A percentile compares a stretch with the other conserved stretches of the same genome.
Evolutionary conservation across 2,797 vertebrate species (phyloP).

Genomic region (Myotis planiceps): DNA sequence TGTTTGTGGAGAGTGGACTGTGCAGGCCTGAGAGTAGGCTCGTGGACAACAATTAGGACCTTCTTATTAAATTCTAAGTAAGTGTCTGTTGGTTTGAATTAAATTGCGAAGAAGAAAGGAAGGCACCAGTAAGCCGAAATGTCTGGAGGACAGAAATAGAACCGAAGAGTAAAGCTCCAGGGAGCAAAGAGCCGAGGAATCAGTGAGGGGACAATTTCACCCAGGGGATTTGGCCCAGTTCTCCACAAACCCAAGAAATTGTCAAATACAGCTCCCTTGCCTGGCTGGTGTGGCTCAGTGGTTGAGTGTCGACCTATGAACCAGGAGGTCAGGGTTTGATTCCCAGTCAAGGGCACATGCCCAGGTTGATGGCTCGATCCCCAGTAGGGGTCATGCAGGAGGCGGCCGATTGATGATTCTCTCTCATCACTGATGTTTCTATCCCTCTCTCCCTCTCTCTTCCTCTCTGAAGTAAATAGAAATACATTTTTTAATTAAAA

Average conservation of each 20-base stretch:
- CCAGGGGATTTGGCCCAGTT: neutral
- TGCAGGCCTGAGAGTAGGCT: rapidly evolving
- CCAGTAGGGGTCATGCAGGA: too few relatives aligned
- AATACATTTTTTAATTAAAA: too few relatives aligned
- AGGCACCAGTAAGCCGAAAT: neutral
- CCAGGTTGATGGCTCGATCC: too few relatives aligned
- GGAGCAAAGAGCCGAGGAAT: neutral
- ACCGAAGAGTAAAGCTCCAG: neutral
- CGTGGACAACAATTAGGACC: neutral
- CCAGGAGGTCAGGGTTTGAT: too few relatives aligned
- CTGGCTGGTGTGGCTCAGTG: too few relatives aligned
- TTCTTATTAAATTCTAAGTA: neutral
- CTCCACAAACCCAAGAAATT: neutral
- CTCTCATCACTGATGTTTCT: too few relatives aligned
- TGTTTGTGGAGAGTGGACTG: neutral
- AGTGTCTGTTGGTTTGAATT: neutral
- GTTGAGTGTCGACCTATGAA: too few relatives aligned
- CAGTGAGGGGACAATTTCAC: neutral
- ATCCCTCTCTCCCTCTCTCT: too few relatives aligned
- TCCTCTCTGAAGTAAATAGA: too few relatives aligned
- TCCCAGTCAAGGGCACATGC: too few relatives aligned
- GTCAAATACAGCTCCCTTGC: neutral
- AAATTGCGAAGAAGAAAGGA: neutral
- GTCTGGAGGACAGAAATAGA: neutral
- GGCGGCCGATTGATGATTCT: too few relatives aligned